phyloP scores from a whole-genome alignment of 2,797 vertebrate species.

The Sparus aurata region DNA sequence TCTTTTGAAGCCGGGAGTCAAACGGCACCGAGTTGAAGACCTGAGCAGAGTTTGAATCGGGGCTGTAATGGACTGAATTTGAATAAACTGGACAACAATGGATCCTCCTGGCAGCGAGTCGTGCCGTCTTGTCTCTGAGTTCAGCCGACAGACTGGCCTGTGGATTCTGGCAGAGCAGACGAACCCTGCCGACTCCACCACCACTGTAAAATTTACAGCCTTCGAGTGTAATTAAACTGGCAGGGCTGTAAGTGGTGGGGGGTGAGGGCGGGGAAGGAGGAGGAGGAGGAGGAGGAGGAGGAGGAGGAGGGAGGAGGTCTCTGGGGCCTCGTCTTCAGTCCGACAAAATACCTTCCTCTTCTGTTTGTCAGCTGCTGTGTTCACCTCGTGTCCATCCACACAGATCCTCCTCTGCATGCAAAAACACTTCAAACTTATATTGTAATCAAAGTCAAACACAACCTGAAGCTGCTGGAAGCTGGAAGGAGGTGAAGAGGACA shows the following conservation, averaged over 20 bases:
- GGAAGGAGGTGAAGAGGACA: not conserved
- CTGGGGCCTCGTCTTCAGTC: slow-evolving; percentile 29
- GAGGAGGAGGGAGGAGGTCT: not conserved
- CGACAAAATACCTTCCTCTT: slow-evolving; percentile 27
- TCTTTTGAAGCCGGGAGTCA: not conserved
- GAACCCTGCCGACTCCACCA: slow-evolving; percentile 67
- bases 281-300: not conserved
- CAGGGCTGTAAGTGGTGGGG: slow-evolving; percentile 61
- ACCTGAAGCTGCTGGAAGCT: not conserved
- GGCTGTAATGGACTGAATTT: not conserved
- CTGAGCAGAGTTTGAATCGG: slow-evolving; percentile 5
- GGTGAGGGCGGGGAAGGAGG: not conserved
- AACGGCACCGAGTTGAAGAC: not conserved
- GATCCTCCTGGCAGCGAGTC: slow-evolving; percentile 10
- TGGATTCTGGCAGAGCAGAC: slow-evolving; percentile 70
- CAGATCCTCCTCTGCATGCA: not conserved
- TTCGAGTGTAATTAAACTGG: slow-evolving; percentile 75
- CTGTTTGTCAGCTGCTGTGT: slow-evolving; percentile 32
- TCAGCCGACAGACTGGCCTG: slow-evolving; percentile 49
- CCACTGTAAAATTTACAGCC: slow-evolving; percentile 78
- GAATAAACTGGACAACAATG: slow-evolving; percentile 13
- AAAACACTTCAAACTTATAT: too few species aligned
- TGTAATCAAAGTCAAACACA: too few species aligned
- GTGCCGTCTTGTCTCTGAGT: slow-evolving; percentile 32
- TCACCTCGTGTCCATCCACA: not conserved